These are phyloP conservation scores for Drosophila melanogaster DNA, from an alignment of 1,140 invertebrate species.

Conservation along the genomic window DNA sequence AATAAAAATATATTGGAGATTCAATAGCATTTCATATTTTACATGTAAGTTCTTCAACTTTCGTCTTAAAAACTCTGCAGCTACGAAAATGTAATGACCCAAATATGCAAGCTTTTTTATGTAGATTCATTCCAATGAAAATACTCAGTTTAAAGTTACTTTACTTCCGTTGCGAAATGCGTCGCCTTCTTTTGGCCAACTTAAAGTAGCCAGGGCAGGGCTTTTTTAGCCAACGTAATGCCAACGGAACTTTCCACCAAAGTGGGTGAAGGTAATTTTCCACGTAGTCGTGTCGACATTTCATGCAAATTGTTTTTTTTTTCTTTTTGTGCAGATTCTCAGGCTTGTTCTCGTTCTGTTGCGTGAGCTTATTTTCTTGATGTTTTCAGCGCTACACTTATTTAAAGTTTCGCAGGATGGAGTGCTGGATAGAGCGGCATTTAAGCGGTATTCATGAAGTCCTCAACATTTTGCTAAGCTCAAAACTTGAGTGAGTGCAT, in stretches of 20 bases:
- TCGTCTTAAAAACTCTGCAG: neutral
- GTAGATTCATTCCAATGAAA: constrained; percentile 7
- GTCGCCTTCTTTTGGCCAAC: constrained; percentile 15
- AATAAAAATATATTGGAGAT: too few species aligned
- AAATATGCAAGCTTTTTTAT: neutral
- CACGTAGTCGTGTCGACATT: constrained; percentile 64
- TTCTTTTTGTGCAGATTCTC: constrained; percentile 30
- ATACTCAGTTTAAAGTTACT: constrained; percentile 22
- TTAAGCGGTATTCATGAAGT: constrained; percentile 38
- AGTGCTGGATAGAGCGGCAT: constrained; percentile 1
- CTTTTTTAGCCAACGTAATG: constrained; percentile 2
- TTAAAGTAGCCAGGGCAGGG: constrained; percentile 32
- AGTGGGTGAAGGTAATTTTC: constrained; percentile 74
- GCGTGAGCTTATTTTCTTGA: constrained; percentile 14
- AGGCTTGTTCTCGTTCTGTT: constrained; percentile 7
- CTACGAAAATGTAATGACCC: neutral
- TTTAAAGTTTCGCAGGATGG: constrained; percentile 8
- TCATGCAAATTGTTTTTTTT: constrained; percentile 63
- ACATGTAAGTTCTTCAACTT: neutral
- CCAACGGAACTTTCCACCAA: constrained; percentile 55
- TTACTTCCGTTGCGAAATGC: constrained; percentile 16
- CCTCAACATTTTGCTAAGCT: constrained; percentile 21
- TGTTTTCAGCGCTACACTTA: constrained; percentile 2
- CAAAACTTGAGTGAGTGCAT: constrained; percentile 32
- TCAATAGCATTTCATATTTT: too few species aligned